Percentiles rank a stretch among this genome's conserved stretches.
Evolutionary conservation across 1,140 invertebrate species (phyloP).

Genomic region (Drosophila pseudoananassae): DNA sequence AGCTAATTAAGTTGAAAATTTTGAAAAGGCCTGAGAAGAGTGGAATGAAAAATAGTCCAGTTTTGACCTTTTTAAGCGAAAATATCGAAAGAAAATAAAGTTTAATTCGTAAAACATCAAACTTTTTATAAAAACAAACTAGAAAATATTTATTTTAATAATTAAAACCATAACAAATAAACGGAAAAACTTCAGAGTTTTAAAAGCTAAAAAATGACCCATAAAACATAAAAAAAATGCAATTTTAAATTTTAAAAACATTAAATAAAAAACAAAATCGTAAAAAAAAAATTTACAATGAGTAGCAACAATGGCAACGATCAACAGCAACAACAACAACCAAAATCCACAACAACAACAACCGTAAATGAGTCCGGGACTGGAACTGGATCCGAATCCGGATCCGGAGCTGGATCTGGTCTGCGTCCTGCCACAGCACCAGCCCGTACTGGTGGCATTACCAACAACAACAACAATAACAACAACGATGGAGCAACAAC

Average conservation of each 20-base stretch:
- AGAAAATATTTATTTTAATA: no score
- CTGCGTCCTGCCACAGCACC: conserved; percentile 55
- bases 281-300: conserved; percentile 42
- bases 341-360: conserved; percentile 5
- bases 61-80: no score
- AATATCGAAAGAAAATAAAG: no score
- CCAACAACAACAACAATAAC: conserved; percentile 44
- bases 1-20: background rate
- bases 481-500: conserved; percentile 28
- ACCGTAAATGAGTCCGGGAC: conserved; percentile 10
- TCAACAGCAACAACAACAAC: conserved; percentile 30
- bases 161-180: background rate
- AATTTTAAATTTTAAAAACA: background rate
- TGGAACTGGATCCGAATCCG: background rate
- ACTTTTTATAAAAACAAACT: no score
- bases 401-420: conserved; percentile 15
- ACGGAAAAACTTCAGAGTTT: background rate
- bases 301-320: conserved; percentile 60
- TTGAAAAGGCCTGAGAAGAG: background rate
- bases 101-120: no score
- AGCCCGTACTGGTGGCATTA: conserved; percentile 37
- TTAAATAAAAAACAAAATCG: conserved; percentile 4
- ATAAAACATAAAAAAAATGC: conserved; percentile 25
- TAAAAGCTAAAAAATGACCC: conserved; percentile 9
- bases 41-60: no score